A percentile compares a stretch with the other conserved stretches of the same genome.
These are phyloP conservation scores for Helicoverpa armigera DNA, from an alignment of 1,140 invertebrate species.

Conservation along the genomic window DNA sequence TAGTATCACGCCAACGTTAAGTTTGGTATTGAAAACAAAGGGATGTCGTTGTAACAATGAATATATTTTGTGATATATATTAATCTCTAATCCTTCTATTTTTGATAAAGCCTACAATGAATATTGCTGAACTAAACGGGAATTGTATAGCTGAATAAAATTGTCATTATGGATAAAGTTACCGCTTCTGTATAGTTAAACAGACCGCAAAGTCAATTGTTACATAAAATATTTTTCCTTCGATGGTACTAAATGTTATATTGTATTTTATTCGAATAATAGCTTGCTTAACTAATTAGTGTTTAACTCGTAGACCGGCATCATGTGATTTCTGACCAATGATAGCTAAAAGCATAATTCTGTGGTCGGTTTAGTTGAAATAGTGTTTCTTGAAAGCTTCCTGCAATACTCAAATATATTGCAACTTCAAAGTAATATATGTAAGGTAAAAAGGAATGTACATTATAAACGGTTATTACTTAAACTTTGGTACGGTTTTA, in stretches of 20 bases:
- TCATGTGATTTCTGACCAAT: conserved; percentile 24
- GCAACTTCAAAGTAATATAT: too few species aligned
- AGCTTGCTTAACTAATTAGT: conserved; percentile 26
- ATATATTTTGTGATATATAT: conserved; percentile 87
- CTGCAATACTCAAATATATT: neutral
- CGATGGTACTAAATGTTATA: conserved; percentile 41
- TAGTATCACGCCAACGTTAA: conserved; percentile 25
- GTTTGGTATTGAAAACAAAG: conserved; percentile 80
- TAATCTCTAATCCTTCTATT: conserved; percentile 84
- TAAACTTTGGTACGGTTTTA: neutral
- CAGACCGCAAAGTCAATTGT: conserved; percentile 70
- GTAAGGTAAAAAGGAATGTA: neutral
- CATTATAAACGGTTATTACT: neutral
- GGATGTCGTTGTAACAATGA: conserved; percentile 79
- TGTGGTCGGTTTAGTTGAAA: neutral
- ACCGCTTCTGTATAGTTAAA: conserved; percentile 60
- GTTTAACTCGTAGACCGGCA: conserved; percentile 14
- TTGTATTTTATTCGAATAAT: conserved; percentile 35
- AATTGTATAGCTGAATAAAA: conserved; percentile 80
- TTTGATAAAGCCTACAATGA: conserved; percentile 84
- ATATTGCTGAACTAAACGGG: conserved; percentile 79
- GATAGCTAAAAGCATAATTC: conserved; percentile 19
- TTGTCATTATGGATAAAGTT: conserved; percentile 55
- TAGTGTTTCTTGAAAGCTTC: neutral
- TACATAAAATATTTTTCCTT: conserved; percentile 40